Base-by-base conservation (phyloP, 2,113 vertebrate genomes). In the Panthera uncia region DNA sequence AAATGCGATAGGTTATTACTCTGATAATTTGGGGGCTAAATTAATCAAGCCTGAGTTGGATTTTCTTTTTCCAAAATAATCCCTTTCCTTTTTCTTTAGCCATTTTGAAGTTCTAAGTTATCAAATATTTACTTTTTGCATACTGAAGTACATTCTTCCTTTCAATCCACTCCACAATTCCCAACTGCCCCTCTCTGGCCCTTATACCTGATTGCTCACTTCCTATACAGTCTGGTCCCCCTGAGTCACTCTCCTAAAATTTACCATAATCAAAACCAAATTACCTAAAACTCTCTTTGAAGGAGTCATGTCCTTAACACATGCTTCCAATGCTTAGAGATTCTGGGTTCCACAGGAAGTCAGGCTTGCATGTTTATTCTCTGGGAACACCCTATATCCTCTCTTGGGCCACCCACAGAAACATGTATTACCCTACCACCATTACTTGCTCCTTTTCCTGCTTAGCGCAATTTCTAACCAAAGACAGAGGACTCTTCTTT, bases 1-100 rank as follows among this genome's bases (percentile, higher is more conserved):
- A 94, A 87, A 92, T 81, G 66, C 57, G 65, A 98, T 89, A 88
- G 80, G 29, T 92, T 96, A 95, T 96, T 92, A 94, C 52, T 89
- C 76, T 88, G 45, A 86, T 92, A 87, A 97, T 94, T 90, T 95
- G 33, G 55, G 80, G 68, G 66, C 29, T 61, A 95, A 61, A 85
- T 92, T 96, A 95, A 97, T 94, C 65, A 76, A 93, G 52, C 21
- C 73, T 55, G 21, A 92, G 25, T 57, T 95, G 12, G n/a, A 84
- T 83, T 94, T 92, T 95, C 65, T 95, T n/a, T 78, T 50, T 81
- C 66, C 52, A 95, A 91, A 96, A 93, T 85, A 93, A 97, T 68
- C 38, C 71, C 38, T 92, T 88, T 57, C 83, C 57, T 93, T 90
- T 94, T 21, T 36, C 41, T 91, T 21, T 13, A 71, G 55, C 31